Base-by-base conservation (phyloP, 1,140 invertebrate genomes). In the Drosophila saltans region DNA sequence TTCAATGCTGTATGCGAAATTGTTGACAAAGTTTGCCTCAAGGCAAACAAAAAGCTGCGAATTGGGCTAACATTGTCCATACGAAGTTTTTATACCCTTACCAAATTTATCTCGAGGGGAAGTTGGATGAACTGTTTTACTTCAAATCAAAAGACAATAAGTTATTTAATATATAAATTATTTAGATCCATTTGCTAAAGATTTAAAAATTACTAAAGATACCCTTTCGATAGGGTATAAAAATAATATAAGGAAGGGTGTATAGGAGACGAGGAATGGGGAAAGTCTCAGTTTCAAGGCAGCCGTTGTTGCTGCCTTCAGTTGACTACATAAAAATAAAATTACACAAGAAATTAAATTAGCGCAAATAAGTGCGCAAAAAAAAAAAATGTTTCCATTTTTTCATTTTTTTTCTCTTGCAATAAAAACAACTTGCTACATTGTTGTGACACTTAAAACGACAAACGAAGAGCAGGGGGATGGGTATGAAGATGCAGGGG, bases 261-360 rank as follows among this genome's bases (percentile, higher is more conserved):
- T 40, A 16, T 28, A n/a, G 16, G 3, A 28, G 28, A 2, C 10
- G 5, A n/a, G 6, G 1, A 11, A 11, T 36, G 24, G 1, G 8
- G 3, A 21, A 28, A 56, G 66, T 77, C 76, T 88, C 83, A 89
- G 80, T 89, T 88, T 89, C 83, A 89, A 88, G 83, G 83, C 84
- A 86, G 75, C 62, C 33, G 43, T 56, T 60, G 66, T 16, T n/a
- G 56, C 66, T 70, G 65, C 74, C 74, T 75, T 73, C 73, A 73
- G 80, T 75, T 72, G 83, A 76, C 82, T 77, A 86, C 83, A 86
- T 86, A 88, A 88, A 88, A 88, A 88, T 83, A 78, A 83, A 88
- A 88, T 88, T 88, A 89, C 83, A 89, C 80, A 83, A 89, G 84
- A 83, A 88, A 88, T 88, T 77, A 88, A 88, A 88, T 88, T 89